Base-by-base conservation (phyloP, 1,140 invertebrate species). In the Teleopsis dalmanni region DNA sequence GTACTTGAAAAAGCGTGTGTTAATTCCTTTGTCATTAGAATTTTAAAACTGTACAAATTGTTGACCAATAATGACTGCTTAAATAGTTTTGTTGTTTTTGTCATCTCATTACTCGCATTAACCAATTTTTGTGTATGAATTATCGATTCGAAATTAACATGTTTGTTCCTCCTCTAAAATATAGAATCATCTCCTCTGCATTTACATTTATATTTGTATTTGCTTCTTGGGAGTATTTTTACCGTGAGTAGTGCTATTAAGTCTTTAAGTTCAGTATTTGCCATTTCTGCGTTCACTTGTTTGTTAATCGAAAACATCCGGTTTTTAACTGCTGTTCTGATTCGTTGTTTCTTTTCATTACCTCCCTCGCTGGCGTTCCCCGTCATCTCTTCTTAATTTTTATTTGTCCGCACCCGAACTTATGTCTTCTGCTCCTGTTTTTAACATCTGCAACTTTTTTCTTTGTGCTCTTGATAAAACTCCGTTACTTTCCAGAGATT, bases 1-100 rank as follows among this genome's bases (percentile, higher is more conserved):
- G n/a, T n/a, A n/a, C n/a, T n/a, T n/a, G n/a, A n/a, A n/a, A n/a
- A n/a, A n/a, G n/a, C n/a, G n/a, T n/a, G n/a, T n/a, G n/a, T n/a
- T n/a, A n/a, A n/a, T n/a, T n/a, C n/a, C n/a, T n/a, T n/a, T n/a
- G n/a, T n/a, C n/a, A n/a, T n/a, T n/a, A n/a, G n/a, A n/a, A n/a
- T n/a, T n/a, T n/a, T n/a, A n/a, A n/a, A n/a, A n/a, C n/a, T n/a
- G n/a, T n/a, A n/a, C n/a, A n/a, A n/a, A n/a, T n/a, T n/a, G n/a
- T n/a, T n/a, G n/a, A n/a, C n/a, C n/a, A n/a, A n/a, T n/a, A n/a
- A n/a, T n/a, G 37, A 40, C 4, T 40, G 16, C 14, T 19, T 19
- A 18, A 40, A 40, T 18, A 40, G 22, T 18, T 40, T 40, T 16
- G 37, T 19, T 19, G 37, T 40, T 18, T 40, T 40, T 40, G 37